These are phyloP conservation scores for Erpornis zantholeuca DNA, from an alignment of 2,113 vertebrate genomes.

Conservation along the genomic window DNA sequence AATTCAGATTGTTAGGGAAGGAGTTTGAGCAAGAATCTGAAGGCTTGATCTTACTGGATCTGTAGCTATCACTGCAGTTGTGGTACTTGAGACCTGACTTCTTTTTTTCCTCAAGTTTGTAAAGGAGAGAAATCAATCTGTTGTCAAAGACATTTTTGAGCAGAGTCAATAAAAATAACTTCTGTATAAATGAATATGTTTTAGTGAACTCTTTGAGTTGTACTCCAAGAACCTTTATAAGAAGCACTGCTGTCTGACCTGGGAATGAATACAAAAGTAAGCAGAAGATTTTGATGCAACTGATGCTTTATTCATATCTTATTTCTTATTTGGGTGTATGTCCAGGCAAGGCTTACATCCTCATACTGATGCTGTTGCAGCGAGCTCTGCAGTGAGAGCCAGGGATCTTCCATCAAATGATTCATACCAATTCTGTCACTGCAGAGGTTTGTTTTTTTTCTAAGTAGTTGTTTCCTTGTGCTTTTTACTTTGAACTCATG, in stretches of 20 bases:
- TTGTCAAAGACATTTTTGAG: not conserved
- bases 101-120: fast-evolving
- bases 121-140: not conserved
- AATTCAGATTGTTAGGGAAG: not conserved
- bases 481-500: not conserved
- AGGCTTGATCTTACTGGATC: not conserved
- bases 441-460: not conserved
- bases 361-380: not conserved
- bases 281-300: not conserved
- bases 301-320: not conserved
- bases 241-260: not conserved
- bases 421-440: not conserved
- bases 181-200: not conserved
- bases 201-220: not conserved
- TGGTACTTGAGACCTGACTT: not conserved
- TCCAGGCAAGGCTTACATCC: not conserved
- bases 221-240: not conserved
- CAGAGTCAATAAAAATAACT: not conserved
- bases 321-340: not conserved
- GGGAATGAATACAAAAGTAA: not conserved
- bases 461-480: not conserved
- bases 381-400: not conserved
- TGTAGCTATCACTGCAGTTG: not conserved
- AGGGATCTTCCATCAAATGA: not conserved
- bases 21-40: not conserved